Percentiles rank a stretch among this genome's conserved stretches.
Conservation (phyloP, 2,113 vertebrate species). For the Aspiorhynchus laticeps region DNA sequence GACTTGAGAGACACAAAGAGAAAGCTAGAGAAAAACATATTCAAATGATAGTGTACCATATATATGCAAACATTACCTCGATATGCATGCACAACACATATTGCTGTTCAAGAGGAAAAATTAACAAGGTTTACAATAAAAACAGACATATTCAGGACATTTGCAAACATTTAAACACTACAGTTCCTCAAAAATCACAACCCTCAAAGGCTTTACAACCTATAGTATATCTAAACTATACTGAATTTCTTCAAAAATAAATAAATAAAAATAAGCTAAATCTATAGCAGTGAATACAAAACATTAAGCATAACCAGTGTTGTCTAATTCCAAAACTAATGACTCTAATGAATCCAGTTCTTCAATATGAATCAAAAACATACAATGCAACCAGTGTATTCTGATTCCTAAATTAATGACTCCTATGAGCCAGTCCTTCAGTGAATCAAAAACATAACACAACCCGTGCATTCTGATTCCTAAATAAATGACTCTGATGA, state of each 20-base stretch:
- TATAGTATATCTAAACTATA: not conserved
- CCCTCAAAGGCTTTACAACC: not conserved
- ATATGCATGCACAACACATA: not conserved
- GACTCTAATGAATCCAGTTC: too few species aligned
- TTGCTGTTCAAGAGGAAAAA: not conserved
- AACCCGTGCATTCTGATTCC: too few species aligned
- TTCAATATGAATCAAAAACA: too few species aligned
- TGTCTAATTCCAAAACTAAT: too few species aligned
- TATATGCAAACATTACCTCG: not conserved
- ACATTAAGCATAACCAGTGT: too few species aligned
- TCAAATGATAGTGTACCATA: not conserved
- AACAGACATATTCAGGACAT: not conserved
- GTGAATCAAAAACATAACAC: too few species aligned
- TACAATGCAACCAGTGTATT: not conserved
- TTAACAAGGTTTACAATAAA: not conserved
- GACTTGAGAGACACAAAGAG: not conserved
- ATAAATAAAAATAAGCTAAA: not conserved
- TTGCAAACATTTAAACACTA: not conserved
- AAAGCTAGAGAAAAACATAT: not conserved
- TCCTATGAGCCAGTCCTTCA: not conserved
- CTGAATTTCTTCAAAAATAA: not conserved
- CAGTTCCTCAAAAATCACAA: not conserved
- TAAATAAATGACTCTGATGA: not conserved
- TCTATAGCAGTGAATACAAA: not conserved
- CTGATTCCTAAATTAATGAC: not conserved